phyloP scores from a whole-genome alignment of 2,113 vertebrate species.

The Sinocyclocheilus grahami region DNA sequence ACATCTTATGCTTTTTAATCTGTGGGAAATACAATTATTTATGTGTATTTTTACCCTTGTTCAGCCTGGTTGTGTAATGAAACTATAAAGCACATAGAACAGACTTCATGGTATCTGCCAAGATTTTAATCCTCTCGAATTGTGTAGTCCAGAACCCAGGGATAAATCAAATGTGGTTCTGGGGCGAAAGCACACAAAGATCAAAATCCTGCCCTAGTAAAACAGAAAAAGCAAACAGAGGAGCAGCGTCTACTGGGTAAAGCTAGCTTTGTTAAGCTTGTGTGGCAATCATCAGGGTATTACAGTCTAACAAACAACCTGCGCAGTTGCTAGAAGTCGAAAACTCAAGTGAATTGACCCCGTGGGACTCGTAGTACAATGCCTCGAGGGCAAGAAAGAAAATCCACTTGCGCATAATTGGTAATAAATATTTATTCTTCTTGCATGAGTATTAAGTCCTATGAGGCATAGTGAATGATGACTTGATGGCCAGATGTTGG shows the following conservation, averaged over 20 bases:
- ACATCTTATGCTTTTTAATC: conserved; percentile 38
- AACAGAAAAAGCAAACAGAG: background rate
- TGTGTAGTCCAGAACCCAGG: background rate
- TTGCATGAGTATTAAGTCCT: conserved; percentile 48
- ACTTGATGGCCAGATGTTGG: conserved; percentile 50
- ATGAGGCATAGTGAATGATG: conserved; percentile 33
- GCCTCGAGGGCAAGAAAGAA: conserved; percentile 8
- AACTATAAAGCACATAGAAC: conserved; percentile 30
- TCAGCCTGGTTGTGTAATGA: conserved; percentile 41
- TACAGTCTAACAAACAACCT: conserved; percentile 9
- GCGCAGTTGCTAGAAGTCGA: conserved; percentile 12
- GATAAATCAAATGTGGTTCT: conserved; percentile 6
- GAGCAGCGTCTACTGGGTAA: background rate
- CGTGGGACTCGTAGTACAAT: background rate
- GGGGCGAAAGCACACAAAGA: background rate
- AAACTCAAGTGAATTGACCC: conserved; percentile 15
- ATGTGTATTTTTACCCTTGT: conserved; percentile 27
- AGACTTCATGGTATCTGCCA: conserved; percentile 25
- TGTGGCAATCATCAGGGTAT: conserved; percentile 12
- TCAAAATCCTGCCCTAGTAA: background rate
- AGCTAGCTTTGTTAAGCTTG: background rate
- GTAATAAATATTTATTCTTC: conserved; percentile 50
- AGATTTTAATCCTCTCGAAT: background rate
- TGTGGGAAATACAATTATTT: conserved; percentile 51
- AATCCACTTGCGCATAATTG: conserved; percentile 39